Evolutionary conservation across 2,888 invertebrate species (phyloP).

Genomic region (Cephonodes hylas): DNA sequence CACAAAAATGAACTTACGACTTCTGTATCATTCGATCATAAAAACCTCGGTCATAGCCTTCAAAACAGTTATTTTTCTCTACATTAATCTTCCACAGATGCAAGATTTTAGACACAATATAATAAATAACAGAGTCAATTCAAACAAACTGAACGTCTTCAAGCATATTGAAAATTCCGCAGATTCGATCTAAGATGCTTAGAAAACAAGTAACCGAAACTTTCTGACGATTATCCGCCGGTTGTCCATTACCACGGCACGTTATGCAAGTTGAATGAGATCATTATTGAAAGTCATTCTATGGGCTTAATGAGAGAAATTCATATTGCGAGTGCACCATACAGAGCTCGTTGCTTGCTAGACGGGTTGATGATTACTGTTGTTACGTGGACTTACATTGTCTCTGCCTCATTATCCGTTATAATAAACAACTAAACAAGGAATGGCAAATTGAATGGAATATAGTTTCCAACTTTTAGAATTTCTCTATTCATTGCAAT

Average conservation of each 20-base stretch:
- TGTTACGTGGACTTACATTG: neutral
- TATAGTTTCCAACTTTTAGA: neutral
- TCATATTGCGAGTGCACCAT: neutral
- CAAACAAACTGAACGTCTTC: neutral
- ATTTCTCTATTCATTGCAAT: neutral
- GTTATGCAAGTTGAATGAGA: slow-evolving; percentile 1
- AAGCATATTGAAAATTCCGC: neutral
- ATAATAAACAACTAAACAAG: too few relatives aligned
- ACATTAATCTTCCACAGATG: too few relatives aligned
- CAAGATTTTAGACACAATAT: too few relatives aligned
- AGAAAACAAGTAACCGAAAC: neutral
- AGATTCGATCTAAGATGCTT: neutral
- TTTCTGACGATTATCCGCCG: neutral
- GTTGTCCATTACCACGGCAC: neutral
- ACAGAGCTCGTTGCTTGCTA: neutral
- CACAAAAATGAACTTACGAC: too few relatives aligned
- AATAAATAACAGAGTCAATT: too few relatives aligned
- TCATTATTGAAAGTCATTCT: slow-evolving; percentile 7
- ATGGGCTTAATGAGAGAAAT: slow-evolving; percentile 9
- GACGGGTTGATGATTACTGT: neutral
- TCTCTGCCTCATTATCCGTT: neutral
- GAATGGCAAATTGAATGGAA: neutral
- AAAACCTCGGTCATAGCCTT: too few relatives aligned
- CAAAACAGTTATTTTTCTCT: too few relatives aligned
- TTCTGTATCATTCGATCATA: too few relatives aligned